Evolutionary conservation across 2,888 invertebrate species (phyloP), one percentile per base, ranked within the genome.

Genomic region (Scrobipalpa costella): DNA sequence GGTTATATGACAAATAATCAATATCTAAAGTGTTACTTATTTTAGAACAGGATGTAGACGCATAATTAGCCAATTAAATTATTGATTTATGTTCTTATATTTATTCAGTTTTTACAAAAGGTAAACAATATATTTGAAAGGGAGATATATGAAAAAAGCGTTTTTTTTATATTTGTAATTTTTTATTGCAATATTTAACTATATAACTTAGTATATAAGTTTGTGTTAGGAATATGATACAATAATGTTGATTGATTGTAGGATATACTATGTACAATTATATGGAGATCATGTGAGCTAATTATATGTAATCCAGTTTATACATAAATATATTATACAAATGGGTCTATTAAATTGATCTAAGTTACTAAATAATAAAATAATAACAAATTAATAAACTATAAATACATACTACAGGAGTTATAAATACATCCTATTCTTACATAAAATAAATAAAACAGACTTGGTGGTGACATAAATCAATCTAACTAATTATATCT

Each of bases 381-480:
- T 33, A 6, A 6, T 34, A 15, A 34, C 15, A 17, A 19, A 44
- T 59, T 44, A 1, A 21, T 44, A 44, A 13, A 49, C 17, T 11
- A 61, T 49, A 61, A 40, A 50, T 49, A 61, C 19, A 50, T 17
- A 49, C 34, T 50, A 50, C 34, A 34, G 49, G 34, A 61, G 34
- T 0, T 49, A 49, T 61, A 61, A 50, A 38, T 61, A 50, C 34
- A 34, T 47, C n/a, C 13, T 11, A 61, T 49, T 34, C 61, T 36
- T 61, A 61, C 0, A 61, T 61, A 61, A 33, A 33, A 15, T 34
- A 40, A 49, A 38, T 38, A 21, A 15, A 38, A 40, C 33, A 52
- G 47, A 33, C 17, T 61, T 71, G 61, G 59, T 69, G 69, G 59
- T 64, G 61, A 49, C 66, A 66, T 61, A 72, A 57, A 19, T 57